Conservation (phyloP, 1,140 invertebrate species). For the Elymnias hypermnestra region DNA sequence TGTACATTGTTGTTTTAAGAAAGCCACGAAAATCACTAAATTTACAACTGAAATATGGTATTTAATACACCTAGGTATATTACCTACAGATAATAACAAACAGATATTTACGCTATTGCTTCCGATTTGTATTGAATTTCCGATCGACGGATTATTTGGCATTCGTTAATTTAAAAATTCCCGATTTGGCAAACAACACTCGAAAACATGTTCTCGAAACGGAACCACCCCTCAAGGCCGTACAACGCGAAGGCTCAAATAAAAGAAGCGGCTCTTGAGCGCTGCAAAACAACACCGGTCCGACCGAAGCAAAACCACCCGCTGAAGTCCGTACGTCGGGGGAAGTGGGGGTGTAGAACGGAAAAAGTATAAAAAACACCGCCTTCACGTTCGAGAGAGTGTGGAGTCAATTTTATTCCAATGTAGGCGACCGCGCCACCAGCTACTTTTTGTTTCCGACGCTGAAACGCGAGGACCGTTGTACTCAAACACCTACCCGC, state of each 20-base stretch:
- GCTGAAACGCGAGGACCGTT: conserved; percentile 66
- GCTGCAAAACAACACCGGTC: conserved; percentile 70
- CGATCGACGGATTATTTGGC: conserved; percentile 60
- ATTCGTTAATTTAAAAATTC: conserved; percentile 73
- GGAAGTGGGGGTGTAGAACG: conserved; percentile 41
- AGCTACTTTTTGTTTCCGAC: conserved; percentile 72
- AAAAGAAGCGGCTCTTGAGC: conserved; percentile 72
- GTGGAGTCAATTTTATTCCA: conserved; percentile 75
- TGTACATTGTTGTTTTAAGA: too few species aligned
- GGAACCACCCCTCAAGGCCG: conserved; percentile 64
- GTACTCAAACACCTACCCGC: conserved; percentile 70
- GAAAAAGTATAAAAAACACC: conserved; percentile 64
- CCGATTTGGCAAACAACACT: conserved; percentile 67
- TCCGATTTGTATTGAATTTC: conserved; percentile 35
- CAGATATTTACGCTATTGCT: too few species aligned
- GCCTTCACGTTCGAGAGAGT: conserved; percentile 71
- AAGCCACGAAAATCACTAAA: too few species aligned
- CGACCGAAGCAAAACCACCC: conserved; percentile 70
- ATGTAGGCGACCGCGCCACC: conserved; percentile 71
- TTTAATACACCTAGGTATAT: too few species aligned
- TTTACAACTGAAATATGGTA: too few species aligned
- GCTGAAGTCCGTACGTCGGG: conserved; percentile 61
- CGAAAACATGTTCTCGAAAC: conserved; percentile 66
- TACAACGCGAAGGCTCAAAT: conserved; percentile 68
- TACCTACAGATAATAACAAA: too few species aligned